phyloP scores from a whole-genome alignment of 2,113 vertebrate genomes.

The Sula dactylatra region DNA sequence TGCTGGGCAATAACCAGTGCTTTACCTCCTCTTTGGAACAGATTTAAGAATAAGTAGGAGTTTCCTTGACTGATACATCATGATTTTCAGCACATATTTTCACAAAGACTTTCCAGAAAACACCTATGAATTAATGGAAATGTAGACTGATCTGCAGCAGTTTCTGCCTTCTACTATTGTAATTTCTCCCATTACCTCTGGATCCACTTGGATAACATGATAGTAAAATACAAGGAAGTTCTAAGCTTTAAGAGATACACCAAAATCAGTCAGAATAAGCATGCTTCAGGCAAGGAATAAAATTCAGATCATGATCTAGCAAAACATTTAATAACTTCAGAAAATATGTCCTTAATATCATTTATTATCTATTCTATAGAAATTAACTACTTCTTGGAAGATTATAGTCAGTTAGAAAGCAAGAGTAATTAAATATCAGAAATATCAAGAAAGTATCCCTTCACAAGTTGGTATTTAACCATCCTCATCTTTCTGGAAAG shows the following conservation, averaged over 20 bases:
- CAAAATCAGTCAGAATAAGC: background rate
- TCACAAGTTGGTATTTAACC: background rate
- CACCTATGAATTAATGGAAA: background rate
- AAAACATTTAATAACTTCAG: background rate
- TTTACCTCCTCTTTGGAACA: background rate
- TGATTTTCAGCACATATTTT: background rate
- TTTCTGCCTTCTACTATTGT: background rate
- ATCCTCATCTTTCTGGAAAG: background rate
- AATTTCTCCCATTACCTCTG: background rate
- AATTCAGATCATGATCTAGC: background rate
- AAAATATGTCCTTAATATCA: background rate
- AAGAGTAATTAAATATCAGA: background rate
- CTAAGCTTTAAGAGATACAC: background rate
- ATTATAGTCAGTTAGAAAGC: background rate
- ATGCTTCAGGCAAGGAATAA: background rate
- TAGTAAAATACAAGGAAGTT: background rate
- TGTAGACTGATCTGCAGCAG: background rate
- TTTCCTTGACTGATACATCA: background rate
- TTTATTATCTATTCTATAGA: background rate
- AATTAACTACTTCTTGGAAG: background rate
- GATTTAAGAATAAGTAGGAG: background rate
- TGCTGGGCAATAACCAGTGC: background rate
- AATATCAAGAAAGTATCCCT: background rate
- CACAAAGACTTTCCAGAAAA: background rate
- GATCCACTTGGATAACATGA: background rate